phyloP scores from a whole-genome alignment of 2,888 invertebrate genomes.

The Scaptomyza reducta region DNA sequence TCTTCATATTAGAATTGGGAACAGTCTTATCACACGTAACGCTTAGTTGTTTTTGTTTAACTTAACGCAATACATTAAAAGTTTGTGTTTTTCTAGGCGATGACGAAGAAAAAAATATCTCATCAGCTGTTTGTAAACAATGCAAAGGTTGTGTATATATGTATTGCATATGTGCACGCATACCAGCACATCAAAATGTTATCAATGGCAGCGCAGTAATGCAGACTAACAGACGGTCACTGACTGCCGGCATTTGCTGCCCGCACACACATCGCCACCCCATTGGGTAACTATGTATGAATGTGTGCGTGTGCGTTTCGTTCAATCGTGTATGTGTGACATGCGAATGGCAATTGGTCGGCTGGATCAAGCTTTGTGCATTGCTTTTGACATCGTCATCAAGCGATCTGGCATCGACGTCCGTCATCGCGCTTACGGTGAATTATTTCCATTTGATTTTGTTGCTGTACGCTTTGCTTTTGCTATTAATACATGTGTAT shows the following conservation, averaged over 20 bases:
- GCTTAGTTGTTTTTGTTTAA: constrained; percentile 6
- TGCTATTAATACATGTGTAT: neutral
- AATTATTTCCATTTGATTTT: constrained; percentile 46
- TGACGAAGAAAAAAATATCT: neutral
- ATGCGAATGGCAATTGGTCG: constrained; percentile 15
- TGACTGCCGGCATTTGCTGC: constrained; percentile 35
- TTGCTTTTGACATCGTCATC: constrained; percentile 43
- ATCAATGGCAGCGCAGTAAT: constrained; percentile 44
- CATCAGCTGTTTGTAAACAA: constrained; percentile 73
- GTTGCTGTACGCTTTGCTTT: constrained; percentile 15
- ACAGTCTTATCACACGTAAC: constrained; percentile 13
- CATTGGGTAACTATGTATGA: neutral
- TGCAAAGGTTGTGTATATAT: constrained; percentile 45
- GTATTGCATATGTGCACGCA: constrained; percentile 3
- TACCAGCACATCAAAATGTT: constrained; percentile 28
- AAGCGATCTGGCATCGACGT: constrained; percentile 1
- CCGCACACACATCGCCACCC: neutral
- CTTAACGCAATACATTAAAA: constrained; percentile 1
- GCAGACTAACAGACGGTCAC: constrained; percentile 26
- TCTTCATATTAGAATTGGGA: constrained; percentile 1
- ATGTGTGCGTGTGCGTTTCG: neutral
- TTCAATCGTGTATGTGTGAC: neutral
- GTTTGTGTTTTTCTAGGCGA: constrained; percentile 21
- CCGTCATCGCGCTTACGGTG: constrained; percentile 48
- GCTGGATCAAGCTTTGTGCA: constrained; percentile 29